Conservation (phyloP, 2,888 invertebrate genomes). For the Ophion ellenae region DNA sequence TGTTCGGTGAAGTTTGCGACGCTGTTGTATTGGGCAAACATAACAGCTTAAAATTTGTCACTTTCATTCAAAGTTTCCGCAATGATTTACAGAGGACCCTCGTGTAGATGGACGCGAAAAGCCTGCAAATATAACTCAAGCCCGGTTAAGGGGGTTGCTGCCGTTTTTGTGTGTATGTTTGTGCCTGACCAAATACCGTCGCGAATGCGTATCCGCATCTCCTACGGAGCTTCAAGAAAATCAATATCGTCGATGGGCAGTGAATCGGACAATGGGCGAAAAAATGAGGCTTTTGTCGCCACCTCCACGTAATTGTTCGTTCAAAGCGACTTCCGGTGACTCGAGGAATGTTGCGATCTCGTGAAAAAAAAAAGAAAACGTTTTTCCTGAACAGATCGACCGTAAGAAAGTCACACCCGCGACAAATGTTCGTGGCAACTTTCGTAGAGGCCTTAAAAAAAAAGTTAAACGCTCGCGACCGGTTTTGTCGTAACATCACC, state of each 20-base stretch:
- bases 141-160: constrained; percentile 7
- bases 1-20: constrained; percentile 43
- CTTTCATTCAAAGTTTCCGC: constrained; percentile 17
- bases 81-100: constrained; percentile 26
- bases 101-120: background rate
- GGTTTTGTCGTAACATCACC: constrained; percentile 36
- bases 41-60: constrained; percentile 41
- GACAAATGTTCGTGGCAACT: constrained; percentile 25
- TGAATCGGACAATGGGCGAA: constrained; percentile 28
- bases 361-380: constrained; percentile 42
- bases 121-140: constrained; percentile 24
- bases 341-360: constrained; percentile 62
- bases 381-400: constrained; percentile 31
- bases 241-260: constrained; percentile 48
- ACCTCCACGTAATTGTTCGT: constrained; percentile 21
- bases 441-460: constrained; percentile 27
- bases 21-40: constrained; percentile 24
- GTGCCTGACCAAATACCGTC: background rate
- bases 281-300: constrained; percentile 8
- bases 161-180: constrained; percentile 21
- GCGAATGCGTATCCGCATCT: background rate
- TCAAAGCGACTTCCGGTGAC: constrained; percentile 53
- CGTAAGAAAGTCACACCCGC: constrained; percentile 26
- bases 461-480: constrained; percentile 45
- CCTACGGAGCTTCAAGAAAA: constrained; percentile 3